Base-by-base conservation (phyloP, 2,797 vertebrate species). In the Cetoscarus ocellatus region DNA sequence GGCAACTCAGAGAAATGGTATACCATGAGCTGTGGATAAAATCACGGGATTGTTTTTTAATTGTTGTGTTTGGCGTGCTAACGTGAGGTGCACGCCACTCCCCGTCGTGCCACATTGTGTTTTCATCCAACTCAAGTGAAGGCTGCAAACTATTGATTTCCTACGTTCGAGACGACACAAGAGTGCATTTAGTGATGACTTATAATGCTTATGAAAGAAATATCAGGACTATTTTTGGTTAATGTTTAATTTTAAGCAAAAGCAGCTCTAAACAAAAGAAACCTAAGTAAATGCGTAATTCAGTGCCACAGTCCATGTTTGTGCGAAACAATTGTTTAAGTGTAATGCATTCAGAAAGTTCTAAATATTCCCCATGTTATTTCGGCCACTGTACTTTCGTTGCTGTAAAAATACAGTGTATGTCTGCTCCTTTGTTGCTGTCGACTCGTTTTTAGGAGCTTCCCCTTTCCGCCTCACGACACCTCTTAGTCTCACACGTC, bases 21-120 rank as follows among this genome's bases (percentile, higher is more conserved):
- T 27, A 27, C 27, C 2, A 27, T 27, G 27, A 27, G 4, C 27
- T 27, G 54, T 5, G 53, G 54, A n/a, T 40, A 12, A 10, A 53
- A 53, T 1, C 7, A 5, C 27, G 27, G 18, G 12, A 55, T 9
- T 47, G 68, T 76, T 74, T 67, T 77, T 63, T 64, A 77, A 77
- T 66, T 66, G 66, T 83, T 84, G 88, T 86, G 83, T 90, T 62
- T 88, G 79, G 47, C 58, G 67, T 79, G 86, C 79, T 88, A 72
- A 35, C 48, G 1, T 1, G 13, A 12, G 61, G 75, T 65, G 78
- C 77, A 82, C 81, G 88, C 92, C 92, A 91, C 93, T 93, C 93
- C 92, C 91, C 77, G 80, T 85, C 77, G 42, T 44, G 73, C 66
- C 76, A 55, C 73, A 77, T 48, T 47, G 70, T 76, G 62, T 54